A percentile compares a stretch with the other conserved stretches of the same genome.
phyloP scores from a whole-genome alignment of 2,797 vertebrate genomes.

The Xenops minutus region DNA sequence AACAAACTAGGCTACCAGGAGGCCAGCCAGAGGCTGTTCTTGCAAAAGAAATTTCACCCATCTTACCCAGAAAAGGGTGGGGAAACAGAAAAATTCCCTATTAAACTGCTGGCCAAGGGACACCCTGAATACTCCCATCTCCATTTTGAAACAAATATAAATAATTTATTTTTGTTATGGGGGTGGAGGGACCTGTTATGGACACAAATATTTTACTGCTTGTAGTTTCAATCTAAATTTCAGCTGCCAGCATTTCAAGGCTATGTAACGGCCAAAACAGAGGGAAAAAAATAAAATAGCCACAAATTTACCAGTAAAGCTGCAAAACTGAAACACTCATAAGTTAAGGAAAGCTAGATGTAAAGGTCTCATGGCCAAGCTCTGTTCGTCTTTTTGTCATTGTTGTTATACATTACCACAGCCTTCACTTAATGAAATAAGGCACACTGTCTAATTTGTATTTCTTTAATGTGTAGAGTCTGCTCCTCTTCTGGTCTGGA shows the following conservation, averaged over 20 bases:
- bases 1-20: slow-evolving; percentile 56
- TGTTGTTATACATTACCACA: neutral
- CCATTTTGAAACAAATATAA: slow-evolving; percentile 33
- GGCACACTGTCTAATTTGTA: neutral
- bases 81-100: slow-evolving; percentile 30
- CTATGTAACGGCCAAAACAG: neutral
- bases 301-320: neutral
- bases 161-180: neutral
- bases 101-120: slow-evolving; percentile 30
- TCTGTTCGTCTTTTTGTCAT: neutral
- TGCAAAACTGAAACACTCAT: neutral
- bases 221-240: slow-evolving; percentile 11
- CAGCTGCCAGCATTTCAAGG: neutral
- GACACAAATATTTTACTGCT: neutral
- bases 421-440: neutral
- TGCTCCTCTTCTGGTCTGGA: neutral
- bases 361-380: neutral
- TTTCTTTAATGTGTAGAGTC: neutral
- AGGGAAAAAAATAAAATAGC: fast-evolving
- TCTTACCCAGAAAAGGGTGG: slow-evolving; percentile 66
- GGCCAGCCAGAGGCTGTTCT: slow-evolving; percentile 65
- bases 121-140: slow-evolving; percentile 10
- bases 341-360: neutral
- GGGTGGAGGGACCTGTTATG: neutral
- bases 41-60: slow-evolving; percentile 59